phyloP scores from a whole-genome alignment of 2,888 invertebrate genomes.

The Andrena praecox region DNA sequence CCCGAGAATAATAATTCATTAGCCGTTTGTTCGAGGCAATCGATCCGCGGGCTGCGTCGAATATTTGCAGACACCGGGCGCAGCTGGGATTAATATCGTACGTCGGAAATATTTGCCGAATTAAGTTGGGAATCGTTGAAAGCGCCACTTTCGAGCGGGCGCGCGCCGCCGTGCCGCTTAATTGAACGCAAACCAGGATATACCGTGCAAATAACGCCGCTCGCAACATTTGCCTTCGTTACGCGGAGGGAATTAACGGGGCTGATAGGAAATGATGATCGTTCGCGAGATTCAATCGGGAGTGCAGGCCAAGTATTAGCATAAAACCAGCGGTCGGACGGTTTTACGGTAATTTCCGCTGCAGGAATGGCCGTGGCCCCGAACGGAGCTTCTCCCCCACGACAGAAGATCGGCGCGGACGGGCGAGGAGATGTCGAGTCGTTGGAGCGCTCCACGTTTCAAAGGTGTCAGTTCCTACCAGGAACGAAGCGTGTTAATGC shows the following conservation, averaged over 20 bases:
- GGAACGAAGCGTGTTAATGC: conserved; percentile 69
- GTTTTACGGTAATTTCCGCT: conserved; percentile 13
- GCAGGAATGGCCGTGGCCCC: background rate
- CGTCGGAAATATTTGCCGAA: conserved; percentile 48
- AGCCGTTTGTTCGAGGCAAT: conserved; percentile 15
- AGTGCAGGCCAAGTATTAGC: conserved; percentile 18
- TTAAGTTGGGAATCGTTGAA: conserved; percentile 34
- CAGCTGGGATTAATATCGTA: conserved; percentile 19
- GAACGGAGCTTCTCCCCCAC: background rate
- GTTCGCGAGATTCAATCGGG: conserved; percentile 38
- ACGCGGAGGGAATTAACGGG: conserved; percentile 40
- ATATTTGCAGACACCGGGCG: conserved; percentile 25
- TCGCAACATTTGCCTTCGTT: conserved; percentile 55
- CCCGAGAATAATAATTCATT: conserved; percentile 3
- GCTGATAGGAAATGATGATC: conserved; percentile 41
- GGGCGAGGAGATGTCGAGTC: background rate
- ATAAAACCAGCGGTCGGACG: background rate
- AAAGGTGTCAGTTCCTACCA: conserved; percentile 50
- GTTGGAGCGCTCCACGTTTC: conserved; percentile 20
- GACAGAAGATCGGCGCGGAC: background rate
- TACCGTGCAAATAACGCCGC: conserved; percentile 45
- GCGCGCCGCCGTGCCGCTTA: background rate
- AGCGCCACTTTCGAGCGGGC: conserved; percentile 13
- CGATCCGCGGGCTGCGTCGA: conserved; percentile 7
- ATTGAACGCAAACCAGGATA: conserved; percentile 46